Conservation (phyloP, 92 coral and sea anemone genomes). For the Palythoa heliodiscus region DNA sequence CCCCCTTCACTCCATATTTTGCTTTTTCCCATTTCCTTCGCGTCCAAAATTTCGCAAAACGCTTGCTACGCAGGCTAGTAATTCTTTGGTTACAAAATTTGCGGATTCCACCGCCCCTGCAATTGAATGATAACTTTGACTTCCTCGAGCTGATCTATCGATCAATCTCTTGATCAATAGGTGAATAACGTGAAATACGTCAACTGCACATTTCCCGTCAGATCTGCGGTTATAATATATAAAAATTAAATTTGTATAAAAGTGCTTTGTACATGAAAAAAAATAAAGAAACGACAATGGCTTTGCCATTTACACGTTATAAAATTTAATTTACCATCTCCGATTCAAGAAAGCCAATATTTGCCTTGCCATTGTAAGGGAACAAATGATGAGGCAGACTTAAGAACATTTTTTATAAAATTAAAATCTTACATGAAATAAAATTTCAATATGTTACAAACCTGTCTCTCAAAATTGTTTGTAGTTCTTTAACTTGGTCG, state of each 20-base stretch:
- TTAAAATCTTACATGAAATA: background rate
- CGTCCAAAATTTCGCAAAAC: too few relatives aligned
- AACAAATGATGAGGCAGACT: background rate
- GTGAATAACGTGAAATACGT: too few relatives aligned
- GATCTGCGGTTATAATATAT: too few relatives aligned
- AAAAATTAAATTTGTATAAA: too few relatives aligned
- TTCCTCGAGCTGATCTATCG: background rate
- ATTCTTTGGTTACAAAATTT: too few relatives aligned
- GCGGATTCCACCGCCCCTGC: too few relatives aligned
- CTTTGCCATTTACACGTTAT: background rate
- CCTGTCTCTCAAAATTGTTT: conserved; percentile 93
- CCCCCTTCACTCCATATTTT: too few relatives aligned
- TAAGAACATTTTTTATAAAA: background rate
- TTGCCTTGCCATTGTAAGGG: background rate
- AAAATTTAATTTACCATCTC: background rate
- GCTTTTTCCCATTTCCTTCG: too few relatives aligned
- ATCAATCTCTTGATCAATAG: too few relatives aligned
- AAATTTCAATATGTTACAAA: conserved; percentile 5
- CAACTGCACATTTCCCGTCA: too few relatives aligned
- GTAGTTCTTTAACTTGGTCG: conserved; percentile 92
- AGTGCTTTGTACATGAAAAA: too few relatives aligned
- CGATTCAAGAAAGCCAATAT: background rate
- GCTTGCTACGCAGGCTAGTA: too few relatives aligned
- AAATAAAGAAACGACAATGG: background rate
- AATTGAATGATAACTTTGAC: background rate